A percentile compares a stretch with the other conserved stretches of the same genome.
phyloP scores from a whole-genome alignment of 2,888 invertebrate genomes.

The Melanostoma mellinum region DNA sequence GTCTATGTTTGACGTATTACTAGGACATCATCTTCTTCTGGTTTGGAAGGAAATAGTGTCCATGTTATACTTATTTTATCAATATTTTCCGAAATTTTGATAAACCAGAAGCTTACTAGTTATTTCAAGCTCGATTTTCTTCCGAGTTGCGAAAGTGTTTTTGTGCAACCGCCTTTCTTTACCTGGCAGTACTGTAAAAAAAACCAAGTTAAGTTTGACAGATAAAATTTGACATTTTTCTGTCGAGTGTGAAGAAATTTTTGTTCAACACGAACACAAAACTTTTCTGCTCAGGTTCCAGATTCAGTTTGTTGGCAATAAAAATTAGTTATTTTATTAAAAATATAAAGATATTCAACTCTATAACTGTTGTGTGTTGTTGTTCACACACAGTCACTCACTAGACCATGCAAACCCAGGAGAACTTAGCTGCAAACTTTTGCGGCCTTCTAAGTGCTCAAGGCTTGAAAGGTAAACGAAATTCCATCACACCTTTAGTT shows the following conservation, averaged over 20 bases:
- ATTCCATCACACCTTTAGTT: slow-evolving; percentile 40
- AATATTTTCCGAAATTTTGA: too few relatives aligned
- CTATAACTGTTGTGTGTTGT: neutral
- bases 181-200: too few relatives aligned
- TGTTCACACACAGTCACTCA: neutral
- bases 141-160: too few relatives aligned
- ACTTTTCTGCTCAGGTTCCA: neutral
- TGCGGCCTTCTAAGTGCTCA: slow-evolving; percentile 80
- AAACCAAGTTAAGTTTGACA: too few relatives aligned
- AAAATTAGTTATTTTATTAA: neutral
- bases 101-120: too few relatives aligned
- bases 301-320: neutral
- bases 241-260: slow-evolving; percentile 4
- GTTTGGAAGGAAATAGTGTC: too few relatives aligned
- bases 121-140: too few relatives aligned
- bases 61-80: too few relatives aligned
- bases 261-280: neutral
- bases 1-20: too few relatives aligned
- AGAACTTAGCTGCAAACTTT: slow-evolving; percentile 82
- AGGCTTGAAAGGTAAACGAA: slow-evolving; percentile 78
- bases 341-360: neutral
- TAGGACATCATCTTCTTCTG: too few relatives aligned
- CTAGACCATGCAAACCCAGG: slow-evolving; percentile 79
- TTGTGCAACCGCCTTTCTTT: too few relatives aligned
- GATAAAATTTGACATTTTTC: neutral